Evolutionary conservation across 1,140 invertebrate species (phyloP), one percentile per base, ranked within the genome.

Genomic region (Drosophila prosaltans): DNA sequence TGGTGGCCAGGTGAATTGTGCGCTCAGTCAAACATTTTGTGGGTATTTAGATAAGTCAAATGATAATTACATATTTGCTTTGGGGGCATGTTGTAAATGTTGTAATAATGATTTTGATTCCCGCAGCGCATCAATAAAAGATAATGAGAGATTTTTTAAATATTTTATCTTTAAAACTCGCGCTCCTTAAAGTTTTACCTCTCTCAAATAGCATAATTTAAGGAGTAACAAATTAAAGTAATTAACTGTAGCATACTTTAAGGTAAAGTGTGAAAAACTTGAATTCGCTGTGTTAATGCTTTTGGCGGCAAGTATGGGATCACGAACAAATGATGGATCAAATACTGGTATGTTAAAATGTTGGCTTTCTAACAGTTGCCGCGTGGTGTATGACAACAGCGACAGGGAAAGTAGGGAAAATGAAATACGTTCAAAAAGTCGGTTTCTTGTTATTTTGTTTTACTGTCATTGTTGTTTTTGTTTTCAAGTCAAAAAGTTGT

Each of bases 41-140:
- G 21, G 59, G 59, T 39, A 26, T 62, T 62, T 62, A 62, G 60
- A 62, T 62, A 62, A 62, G 60, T 62, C 40, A 41, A 62, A 26
- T 45, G 26, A 62, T 62, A 43, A 51, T 51, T 51, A 51, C 45
- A 30, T 43, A 28, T 62, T 43, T 41, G 40, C 40, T 62, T 62
- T 43, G 40, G 45, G 21, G 45, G 21, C 21, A 62, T 28, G 43
- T 59, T 24, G 40, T 6, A 43, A 39, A n/a, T 8, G 39, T 61
- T 61, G 60, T 62, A 45, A 62, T 62, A 4, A 8, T 41, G 9
- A 24, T 41, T 41, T 28, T 26, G 39, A 11, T 58, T 30, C 8
- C 1, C 9, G 9, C 11, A 39, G 7, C 3, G 2, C 16, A 32
- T n/a, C 30, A 16, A 59, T 39, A 32, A 40, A 39, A 32, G 4